These are phyloP conservation scores for Cryptocephalus moraei DNA, from an alignment of 2,888 invertebrate genomes.

Conservation along the genomic window DNA sequence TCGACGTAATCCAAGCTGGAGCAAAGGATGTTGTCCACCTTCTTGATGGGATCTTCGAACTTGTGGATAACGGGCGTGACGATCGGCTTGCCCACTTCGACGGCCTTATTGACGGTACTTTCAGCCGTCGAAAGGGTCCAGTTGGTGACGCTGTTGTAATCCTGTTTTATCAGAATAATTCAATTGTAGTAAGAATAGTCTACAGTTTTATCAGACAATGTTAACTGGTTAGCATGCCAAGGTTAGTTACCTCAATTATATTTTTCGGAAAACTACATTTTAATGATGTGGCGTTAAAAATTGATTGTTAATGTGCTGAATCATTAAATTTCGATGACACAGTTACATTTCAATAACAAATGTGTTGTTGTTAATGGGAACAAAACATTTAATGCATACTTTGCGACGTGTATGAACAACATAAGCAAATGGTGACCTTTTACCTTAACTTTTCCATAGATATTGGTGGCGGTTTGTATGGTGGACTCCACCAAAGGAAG, in stretches of 20 bases:
- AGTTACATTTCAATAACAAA: too few relatives aligned
- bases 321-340: too few relatives aligned
- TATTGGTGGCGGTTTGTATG: constrained; percentile 44
- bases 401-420: too few relatives aligned
- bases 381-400: too few relatives aligned
- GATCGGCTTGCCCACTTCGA: constrained; percentile 42
- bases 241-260: too few relatives aligned
- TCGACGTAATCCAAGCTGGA: constrained; percentile 46
- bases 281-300: neutral
- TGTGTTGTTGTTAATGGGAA: too few relatives aligned
- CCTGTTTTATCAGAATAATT: too few relatives aligned
- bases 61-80: constrained; percentile 42
- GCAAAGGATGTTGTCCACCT: constrained; percentile 46
- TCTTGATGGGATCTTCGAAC: constrained; percentile 43
- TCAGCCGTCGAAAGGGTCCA: constrained; percentile 48
- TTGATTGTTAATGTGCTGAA: neutral
- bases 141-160: constrained; percentile 42
- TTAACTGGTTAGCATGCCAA: too few relatives aligned
- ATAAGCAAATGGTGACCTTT: constrained; percentile 2
- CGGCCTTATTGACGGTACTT: constrained; percentile 42
- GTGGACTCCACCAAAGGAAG: constrained; percentile 48
- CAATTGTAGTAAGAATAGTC: too few relatives aligned
- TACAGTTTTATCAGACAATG: too few relatives aligned
- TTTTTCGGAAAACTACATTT: neutral
- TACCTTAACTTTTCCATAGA: constrained; percentile 51